Evolutionary conservation across 2,888 invertebrate species (phyloP).

Genomic region (Agriotes lineatus): DNA sequence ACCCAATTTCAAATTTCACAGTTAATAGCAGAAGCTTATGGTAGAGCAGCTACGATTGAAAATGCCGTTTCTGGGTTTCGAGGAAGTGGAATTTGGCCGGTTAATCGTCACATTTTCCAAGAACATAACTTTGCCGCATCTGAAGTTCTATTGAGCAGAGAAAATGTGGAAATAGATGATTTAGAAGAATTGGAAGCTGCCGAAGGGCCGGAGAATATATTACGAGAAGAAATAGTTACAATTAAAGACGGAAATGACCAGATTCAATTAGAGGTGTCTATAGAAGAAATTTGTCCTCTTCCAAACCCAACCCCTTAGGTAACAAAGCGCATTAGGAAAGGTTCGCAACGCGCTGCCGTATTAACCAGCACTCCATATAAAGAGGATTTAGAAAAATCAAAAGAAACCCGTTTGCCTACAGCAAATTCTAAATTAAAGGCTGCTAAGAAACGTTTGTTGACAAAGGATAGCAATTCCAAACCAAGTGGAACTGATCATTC

Average conservation of each 20-base stretch:
- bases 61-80: no score
- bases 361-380: background rate
- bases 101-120: background rate
- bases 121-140: background rate
- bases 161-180: background rate
- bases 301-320: no score
- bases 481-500: background rate
- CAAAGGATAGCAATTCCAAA: background rate
- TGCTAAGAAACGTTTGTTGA: no score
- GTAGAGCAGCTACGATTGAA: no score
- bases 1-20: no score
- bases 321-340: background rate
- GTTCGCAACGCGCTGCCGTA: background rate
- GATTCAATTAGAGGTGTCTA: no score
- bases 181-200: no score
- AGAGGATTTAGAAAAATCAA: background rate
- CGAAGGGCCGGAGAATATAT: background rate
- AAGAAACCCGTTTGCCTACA: no score
- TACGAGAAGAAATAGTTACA: background rate
- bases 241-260: no score
- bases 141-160: background rate
- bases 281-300: no score
- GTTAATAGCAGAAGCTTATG: no score
- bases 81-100: background rate
- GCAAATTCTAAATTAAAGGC: no score